Evolutionary conservation across 2,797 vertebrate genomes (phyloP).

Genomic region (Anguilla marmorata): DNA sequence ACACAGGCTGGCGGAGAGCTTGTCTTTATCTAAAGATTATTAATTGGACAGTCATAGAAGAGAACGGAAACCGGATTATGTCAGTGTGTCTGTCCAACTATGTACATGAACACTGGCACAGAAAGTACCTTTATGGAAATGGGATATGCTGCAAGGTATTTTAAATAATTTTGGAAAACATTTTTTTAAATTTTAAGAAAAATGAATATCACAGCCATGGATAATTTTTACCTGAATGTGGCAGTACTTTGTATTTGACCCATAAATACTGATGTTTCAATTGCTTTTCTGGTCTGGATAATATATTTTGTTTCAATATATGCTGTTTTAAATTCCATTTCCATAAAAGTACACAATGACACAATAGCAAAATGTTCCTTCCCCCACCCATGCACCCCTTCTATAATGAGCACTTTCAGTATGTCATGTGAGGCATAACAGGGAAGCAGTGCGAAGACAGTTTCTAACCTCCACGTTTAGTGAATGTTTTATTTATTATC

Average conservation of each 20-base stretch:
- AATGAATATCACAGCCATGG: background rate
- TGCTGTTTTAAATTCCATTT: background rate
- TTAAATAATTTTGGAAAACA: background rate
- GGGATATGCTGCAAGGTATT: background rate
- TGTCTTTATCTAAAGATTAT: background rate
- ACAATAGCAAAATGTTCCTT: background rate
- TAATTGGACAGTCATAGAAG: background rate
- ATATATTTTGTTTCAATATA: conserved; percentile 26
- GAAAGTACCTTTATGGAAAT: background rate
- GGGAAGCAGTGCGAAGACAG: background rate
- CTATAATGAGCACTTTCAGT: background rate
- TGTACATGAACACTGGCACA: background rate
- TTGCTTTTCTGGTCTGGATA: conserved; percentile 16
- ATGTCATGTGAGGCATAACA: background rate
- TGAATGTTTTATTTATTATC: conserved; percentile 63
- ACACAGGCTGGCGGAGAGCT: background rate
- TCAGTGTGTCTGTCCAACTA: background rate
- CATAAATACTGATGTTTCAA: background rate
- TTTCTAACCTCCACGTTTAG: conserved; percentile 11
- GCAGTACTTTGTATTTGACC: background rate
- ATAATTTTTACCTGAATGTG: background rate
- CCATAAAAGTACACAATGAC: background rate
- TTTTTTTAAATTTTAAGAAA: background rate
- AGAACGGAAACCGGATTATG: background rate
- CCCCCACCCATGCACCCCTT: background rate